phyloP scores from a whole-genome alignment of 1,140 invertebrate species.

The Ceratoteleas bidentatus region DNA sequence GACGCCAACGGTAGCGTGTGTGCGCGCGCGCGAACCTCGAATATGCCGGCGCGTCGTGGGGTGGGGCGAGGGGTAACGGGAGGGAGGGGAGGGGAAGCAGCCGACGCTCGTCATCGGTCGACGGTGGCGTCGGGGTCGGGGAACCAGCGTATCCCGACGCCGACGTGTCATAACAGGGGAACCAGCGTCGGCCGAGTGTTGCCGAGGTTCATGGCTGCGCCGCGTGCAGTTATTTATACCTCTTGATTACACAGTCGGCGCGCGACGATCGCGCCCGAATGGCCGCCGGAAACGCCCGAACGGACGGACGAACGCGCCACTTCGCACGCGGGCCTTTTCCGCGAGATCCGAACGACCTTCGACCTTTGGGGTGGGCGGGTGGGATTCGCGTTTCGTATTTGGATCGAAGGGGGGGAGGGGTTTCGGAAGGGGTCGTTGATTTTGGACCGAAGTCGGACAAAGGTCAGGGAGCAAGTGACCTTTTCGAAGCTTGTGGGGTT shows the following conservation, averaged over 20 bases:
- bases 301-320: slow-evolving; percentile 24
- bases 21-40: too few relatives aligned
- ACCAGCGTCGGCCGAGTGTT: slow-evolving; percentile 66
- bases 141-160: slow-evolving; percentile 66
- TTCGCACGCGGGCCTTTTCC: slow-evolving; percentile 44
- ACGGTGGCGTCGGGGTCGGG: slow-evolving; percentile 47
- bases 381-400: too few relatives aligned
- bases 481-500: too few relatives aligned
- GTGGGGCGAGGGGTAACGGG: background rate
- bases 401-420: too few relatives aligned
- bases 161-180: slow-evolving; percentile 75
- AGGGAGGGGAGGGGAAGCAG: too few relatives aligned
- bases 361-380: slow-evolving; percentile 40
- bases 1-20: too few relatives aligned
- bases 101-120: too few relatives aligned
- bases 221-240: slow-evolving; percentile 78
- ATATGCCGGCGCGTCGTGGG: background rate
- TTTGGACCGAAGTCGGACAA: too few relatives aligned
- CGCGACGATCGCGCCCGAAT: slow-evolving; percentile 58
- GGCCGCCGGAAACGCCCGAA: slow-evolving; percentile 69
- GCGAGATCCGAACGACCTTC: slow-evolving; percentile 52
- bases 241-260: slow-evolving; percentile 75
- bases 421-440: too few relatives aligned
- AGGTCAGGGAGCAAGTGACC: too few relatives aligned
- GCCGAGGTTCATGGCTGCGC: slow-evolving; percentile 73